phyloP scores from a whole-genome alignment of 2,888 invertebrate genomes.

The Diarsia mendica region DNA sequence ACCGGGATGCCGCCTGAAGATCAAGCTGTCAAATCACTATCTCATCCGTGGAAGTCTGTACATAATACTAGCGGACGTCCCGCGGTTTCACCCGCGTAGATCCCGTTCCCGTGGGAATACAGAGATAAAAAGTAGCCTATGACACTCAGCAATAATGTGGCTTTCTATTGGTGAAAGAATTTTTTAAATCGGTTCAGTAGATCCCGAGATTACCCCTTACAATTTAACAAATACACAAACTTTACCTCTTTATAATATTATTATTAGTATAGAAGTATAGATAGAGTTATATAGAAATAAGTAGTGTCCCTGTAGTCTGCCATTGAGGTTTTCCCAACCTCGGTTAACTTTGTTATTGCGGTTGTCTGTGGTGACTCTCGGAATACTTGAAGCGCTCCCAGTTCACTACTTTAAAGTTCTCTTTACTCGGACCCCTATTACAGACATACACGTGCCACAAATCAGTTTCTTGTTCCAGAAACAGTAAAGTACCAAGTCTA shows the following conservation, averaged over 20 bases:
- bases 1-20: background rate
- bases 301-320: background rate
- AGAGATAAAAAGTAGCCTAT: no score
- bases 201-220: no score
- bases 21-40: background rate
- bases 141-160: no score
- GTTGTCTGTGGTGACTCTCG: background rate
- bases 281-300: background rate
- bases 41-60: background rate
- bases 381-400: background rate
- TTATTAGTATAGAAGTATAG: no score
- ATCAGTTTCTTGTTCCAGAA: conserved; percentile 22
- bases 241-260: no score
- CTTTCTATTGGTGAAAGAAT: no score
- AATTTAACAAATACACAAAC: no score
- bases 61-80: no score
- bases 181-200: no score
- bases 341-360: background rate
- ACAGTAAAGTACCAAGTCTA: conserved; percentile 36
- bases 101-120: no score
- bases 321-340: background rate
- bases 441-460: conserved; percentile 1
- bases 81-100: no score
- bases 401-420: background rate
- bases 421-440: conserved; percentile 18